phyloP scores from a whole-genome alignment of 2,113 vertebrate genomes.

The Nipponia nippon region DNA sequence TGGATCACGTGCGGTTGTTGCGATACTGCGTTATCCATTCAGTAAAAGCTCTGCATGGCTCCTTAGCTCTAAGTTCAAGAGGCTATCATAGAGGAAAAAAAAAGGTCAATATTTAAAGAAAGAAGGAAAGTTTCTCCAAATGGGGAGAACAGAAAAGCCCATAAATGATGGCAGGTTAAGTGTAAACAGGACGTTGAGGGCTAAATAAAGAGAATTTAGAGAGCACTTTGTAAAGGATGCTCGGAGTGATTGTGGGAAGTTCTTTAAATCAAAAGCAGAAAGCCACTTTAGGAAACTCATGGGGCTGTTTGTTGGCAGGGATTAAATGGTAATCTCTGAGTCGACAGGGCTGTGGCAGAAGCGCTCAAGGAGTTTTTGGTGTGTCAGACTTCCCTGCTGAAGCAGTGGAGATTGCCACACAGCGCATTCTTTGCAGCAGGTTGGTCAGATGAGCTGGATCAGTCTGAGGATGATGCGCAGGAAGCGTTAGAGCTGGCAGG shows the following conservation, averaged over 20 bases:
- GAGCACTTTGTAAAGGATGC: neutral
- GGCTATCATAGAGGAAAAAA: neutral
- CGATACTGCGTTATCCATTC: neutral
- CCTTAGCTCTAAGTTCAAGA: neutral
- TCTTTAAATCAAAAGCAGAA: neutral
- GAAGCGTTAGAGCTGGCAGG: neutral
- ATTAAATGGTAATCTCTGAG: neutral
- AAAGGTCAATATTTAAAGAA: neutral
- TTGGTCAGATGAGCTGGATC: neutral
- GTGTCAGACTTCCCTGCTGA: neutral
- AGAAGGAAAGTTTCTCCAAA: neutral
- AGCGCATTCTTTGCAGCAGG: neutral
- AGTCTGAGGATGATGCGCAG: neutral
- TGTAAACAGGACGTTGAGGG: neutral
- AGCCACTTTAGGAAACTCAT: neutral
- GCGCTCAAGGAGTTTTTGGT: fast-evolving
- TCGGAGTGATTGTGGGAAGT: neutral
- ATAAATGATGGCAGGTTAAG: neutral
- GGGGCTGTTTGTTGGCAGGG: neutral
- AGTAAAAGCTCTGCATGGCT: neutral
- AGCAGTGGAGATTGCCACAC: neutral
- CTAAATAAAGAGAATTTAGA: neutral
- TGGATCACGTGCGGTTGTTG: fast-evolving
- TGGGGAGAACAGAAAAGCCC: neutral
- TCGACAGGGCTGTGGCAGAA: neutral